phyloP scores from a whole-genome alignment of 2,113 vertebrate genomes.

The Sceloporus tristichus region DNA sequence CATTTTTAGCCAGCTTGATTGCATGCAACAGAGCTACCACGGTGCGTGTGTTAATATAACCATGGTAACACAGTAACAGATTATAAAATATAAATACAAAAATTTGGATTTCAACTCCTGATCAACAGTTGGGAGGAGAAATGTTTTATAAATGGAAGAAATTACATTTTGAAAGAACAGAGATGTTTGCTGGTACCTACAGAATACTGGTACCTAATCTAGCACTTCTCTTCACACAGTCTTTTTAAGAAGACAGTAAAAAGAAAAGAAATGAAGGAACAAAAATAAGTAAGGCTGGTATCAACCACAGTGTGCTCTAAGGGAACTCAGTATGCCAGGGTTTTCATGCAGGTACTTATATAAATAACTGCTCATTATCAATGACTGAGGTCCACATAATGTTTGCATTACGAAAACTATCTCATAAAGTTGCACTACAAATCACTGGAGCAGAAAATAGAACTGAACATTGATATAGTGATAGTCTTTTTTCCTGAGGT shows the following conservation, averaged over 20 bases:
- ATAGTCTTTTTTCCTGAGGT: background rate
- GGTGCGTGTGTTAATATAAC: slow-evolving; percentile 65
- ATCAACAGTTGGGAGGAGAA: slow-evolving; percentile 63
- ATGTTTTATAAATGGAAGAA: slow-evolving; percentile 58
- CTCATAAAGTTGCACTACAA: background rate
- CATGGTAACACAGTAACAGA: slow-evolving; percentile 77
- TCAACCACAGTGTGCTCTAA: too few relatives aligned
- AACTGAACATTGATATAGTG: background rate
- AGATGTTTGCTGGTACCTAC: slow-evolving; percentile 1
- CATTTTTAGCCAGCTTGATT: slow-evolving; percentile 55
- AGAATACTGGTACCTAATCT: too few relatives aligned
- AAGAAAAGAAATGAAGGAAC: too few relatives aligned
- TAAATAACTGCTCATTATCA: background rate
- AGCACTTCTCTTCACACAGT: too few relatives aligned
- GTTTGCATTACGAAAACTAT: background rate
- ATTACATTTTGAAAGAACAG: slow-evolving; percentile 57
- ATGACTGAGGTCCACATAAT: background rate
- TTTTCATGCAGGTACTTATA: too few relatives aligned
- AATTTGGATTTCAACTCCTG: slow-evolving; percentile 62
- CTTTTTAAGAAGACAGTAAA: too few relatives aligned
- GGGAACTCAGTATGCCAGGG: too few relatives aligned
- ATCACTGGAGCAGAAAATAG: background rate
- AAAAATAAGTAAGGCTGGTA: too few relatives aligned
- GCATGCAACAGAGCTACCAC: slow-evolving; percentile 54
- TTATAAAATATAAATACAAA: slow-evolving; percentile 71